These are phyloP conservation scores for Acyrthosiphon pisum DNA, from an alignment of 1,140 invertebrate genomes.

Conservation along the genomic window DNA sequence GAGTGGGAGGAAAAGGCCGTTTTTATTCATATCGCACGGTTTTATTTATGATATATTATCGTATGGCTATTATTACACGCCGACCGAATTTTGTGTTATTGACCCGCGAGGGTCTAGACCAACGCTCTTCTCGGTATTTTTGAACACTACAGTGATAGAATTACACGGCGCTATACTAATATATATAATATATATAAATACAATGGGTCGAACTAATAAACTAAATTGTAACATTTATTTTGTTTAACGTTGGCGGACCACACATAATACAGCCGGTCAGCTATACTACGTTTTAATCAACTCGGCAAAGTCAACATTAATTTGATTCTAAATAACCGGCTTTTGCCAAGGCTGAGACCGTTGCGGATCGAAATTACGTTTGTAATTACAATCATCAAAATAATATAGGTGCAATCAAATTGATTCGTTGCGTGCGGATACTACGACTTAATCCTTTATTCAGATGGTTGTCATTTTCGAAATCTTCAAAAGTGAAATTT, in stretches of 20 bases:
- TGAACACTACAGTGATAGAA: background rate
- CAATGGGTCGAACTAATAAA: background rate
- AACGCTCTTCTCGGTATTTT: background rate
- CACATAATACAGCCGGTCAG: background rate
- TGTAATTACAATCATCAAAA: background rate
- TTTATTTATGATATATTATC: background rate
- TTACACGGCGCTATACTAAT: background rate
- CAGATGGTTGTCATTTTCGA: background rate
- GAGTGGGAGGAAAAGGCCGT: background rate
- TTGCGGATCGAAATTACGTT: background rate
- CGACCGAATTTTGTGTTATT: background rate
- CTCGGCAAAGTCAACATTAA: constrained; percentile 18
- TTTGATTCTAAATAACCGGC: background rate
- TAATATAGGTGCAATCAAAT: background rate
- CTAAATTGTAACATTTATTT: background rate
- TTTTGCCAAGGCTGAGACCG: background rate
- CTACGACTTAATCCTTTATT: background rate
- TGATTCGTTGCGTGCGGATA: background rate
- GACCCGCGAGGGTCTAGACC: background rate
- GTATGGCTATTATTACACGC: background rate
- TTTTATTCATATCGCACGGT: background rate
- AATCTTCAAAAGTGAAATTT: background rate
- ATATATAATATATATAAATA: constrained; percentile 30
- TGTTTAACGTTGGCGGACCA: background rate
- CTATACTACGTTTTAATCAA: constrained; percentile 40